A percentile compares a stretch with the other conserved stretches of the same genome.
Conservation (phyloP, 2,888 invertebrate species). For the Holacanthella duospinosa region DNA sequence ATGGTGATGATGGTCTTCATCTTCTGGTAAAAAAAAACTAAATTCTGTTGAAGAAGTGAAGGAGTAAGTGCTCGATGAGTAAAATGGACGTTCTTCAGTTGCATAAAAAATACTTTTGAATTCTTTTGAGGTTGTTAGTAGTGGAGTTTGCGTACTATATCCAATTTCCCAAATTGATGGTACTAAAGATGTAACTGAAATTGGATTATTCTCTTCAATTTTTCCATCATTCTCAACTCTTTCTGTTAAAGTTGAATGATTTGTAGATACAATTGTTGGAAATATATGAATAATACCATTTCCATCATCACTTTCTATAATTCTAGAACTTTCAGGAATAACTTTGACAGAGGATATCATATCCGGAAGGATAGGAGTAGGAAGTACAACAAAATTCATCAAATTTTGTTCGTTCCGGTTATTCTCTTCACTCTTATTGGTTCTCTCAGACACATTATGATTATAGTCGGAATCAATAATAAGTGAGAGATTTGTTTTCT, state of each 20-base stretch:
- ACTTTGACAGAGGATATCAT: neutral
- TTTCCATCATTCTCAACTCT: too few species aligned
- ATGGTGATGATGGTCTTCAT: conserved; percentile 5
- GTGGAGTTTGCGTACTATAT: neutral
- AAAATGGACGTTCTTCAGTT: conserved; percentile 28
- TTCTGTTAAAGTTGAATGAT: too few species aligned
- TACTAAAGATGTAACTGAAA: too few species aligned
- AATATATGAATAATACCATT: too few species aligned
- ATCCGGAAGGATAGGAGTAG: conserved; percentile 19
- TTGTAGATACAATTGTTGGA: too few species aligned
- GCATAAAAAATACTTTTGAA: conserved; percentile 28
- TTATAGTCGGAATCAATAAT: neutral
- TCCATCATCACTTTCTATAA: neutral
- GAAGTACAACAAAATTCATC: conserved; percentile 3
- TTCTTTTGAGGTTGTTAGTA: conserved; percentile 16
- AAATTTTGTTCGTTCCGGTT: neutral
- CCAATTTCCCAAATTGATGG: too few species aligned
- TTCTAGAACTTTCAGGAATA: neutral
- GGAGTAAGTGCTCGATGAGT: conserved; percentile 29
- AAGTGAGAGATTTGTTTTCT: neutral
- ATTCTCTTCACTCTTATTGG: neutral
- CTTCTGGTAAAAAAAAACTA: conserved; percentile 4
- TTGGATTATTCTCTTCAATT: neutral
- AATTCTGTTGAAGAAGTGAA: conserved; percentile 26
- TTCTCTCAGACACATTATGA: neutral